A percentile compares a stretch with the other conserved stretches of the same genome.
Evolutionary conservation across 2,797 vertebrate species (phyloP).

Genomic region (Enteromius radiatus): DNA sequence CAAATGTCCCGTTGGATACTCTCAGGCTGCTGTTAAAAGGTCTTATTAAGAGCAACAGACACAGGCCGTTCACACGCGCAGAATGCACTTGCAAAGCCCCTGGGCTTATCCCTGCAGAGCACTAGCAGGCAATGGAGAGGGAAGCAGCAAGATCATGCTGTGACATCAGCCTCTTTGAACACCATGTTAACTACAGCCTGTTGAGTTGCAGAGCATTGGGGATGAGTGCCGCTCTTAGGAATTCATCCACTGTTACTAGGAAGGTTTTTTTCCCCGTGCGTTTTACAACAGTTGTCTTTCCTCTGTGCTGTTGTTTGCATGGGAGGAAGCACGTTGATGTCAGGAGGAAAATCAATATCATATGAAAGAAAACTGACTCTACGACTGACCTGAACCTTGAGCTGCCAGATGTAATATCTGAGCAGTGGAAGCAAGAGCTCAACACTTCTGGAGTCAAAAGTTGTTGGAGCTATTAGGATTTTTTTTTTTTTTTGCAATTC

Average conservation of each 20-base stretch:
- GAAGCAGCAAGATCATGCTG: constrained; percentile 24
- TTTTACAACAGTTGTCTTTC: not conserved
- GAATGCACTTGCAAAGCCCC: constrained; percentile 22
- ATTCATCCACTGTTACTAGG: constrained; percentile 28
- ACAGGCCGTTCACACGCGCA: not conserved
- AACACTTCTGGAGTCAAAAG: not conserved
- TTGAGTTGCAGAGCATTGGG: constrained; percentile 36
- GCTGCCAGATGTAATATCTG: constrained; percentile 14
- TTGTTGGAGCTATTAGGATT: not conserved
- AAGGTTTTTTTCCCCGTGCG: not conserved
- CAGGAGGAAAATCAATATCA: constrained; percentile 35
- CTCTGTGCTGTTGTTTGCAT: constrained; percentile 8
- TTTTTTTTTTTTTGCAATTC: not conserved
- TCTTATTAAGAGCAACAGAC: constrained; percentile 24
- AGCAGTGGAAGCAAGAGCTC: not conserved
- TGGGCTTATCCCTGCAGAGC: constrained; percentile 44
- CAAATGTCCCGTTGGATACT: constrained; percentile 28
- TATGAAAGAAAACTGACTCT: constrained; percentile 14
- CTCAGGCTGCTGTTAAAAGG: constrained; percentile 40
- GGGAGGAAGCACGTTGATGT: constrained; percentile 22
- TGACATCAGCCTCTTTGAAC: constrained; percentile 44
- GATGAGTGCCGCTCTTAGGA: constrained; percentile 16
- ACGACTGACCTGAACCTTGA: constrained; percentile 16
- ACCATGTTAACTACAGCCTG: constrained; percentile 47
- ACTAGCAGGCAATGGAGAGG: constrained; percentile 34